Conservation (phyloP, 2,888 invertebrate species). For the Epistrophe eligans region DNA sequence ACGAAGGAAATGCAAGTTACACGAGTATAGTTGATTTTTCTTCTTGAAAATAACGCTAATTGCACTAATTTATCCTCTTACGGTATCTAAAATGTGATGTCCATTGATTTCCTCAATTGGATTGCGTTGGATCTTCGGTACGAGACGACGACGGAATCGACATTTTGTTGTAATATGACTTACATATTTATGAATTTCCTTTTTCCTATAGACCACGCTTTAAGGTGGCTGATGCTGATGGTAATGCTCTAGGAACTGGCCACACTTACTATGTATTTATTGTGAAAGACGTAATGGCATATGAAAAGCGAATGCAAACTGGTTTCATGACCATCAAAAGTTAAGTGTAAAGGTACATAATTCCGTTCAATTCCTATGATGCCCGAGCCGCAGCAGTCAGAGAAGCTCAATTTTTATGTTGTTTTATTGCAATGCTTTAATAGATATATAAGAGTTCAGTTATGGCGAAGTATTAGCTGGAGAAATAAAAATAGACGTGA, state of each 20-base stretch:
- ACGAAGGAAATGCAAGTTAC: not conserved
- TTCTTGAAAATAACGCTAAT: slow-evolving; percentile 11
- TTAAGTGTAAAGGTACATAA: slow-evolving; percentile 15
- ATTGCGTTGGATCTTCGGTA: not conserved
- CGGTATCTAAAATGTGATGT: not conserved
- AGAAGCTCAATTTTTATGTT: not conserved
- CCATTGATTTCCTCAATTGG: slow-evolving; percentile 30
- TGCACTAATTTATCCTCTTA: slow-evolving; percentile 28
- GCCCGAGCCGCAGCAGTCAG: not conserved
- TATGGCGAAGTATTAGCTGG: not conserved
- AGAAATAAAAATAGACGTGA: not conserved
- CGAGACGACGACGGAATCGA: not conserved
- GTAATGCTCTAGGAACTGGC: slow-evolving; percentile 18
- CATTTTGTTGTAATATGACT: not conserved
- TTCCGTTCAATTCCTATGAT: slow-evolving; percentile 3
- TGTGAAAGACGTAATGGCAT: slow-evolving; percentile 10
- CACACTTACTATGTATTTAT: too few relatives aligned
- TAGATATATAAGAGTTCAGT: too few relatives aligned
- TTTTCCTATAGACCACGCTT: not conserved
- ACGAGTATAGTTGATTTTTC: not conserved
- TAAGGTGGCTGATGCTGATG: not conserved
- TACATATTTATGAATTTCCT: slow-evolving; percentile 6
- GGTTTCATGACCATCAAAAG: slow-evolving; percentile 38
- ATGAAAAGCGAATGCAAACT: slow-evolving; percentile 45
- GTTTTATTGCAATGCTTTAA: not conserved